Conservation (phyloP, 2,797 vertebrate genomes). For the Kryptolebias ocellatus region DNA sequence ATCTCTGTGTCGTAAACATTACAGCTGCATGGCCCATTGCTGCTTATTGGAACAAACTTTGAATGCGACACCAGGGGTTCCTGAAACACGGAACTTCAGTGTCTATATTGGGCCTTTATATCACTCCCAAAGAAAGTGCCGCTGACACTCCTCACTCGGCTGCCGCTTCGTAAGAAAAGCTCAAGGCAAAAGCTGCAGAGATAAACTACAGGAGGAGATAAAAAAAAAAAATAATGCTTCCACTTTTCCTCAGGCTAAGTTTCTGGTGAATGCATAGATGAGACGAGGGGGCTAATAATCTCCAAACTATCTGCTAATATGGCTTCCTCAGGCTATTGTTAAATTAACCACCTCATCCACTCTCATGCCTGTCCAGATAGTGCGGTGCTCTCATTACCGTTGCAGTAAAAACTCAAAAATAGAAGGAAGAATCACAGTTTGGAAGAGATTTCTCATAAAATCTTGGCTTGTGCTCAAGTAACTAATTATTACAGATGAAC, state of each 20-base stretch:
- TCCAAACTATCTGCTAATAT: slow-evolving; percentile 45
- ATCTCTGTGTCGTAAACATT: slow-evolving; percentile 59
- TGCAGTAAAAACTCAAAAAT: too few species aligned
- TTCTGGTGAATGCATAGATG: slow-evolving; percentile 28
- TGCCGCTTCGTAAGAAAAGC: slow-evolving; percentile 28
- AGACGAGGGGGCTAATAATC: slow-evolving; percentile 19
- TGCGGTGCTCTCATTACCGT: slow-evolving; percentile 9
- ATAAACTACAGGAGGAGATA: slow-evolving; percentile 57
- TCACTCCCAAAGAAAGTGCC: slow-evolving; percentile 42
- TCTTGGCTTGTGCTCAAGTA: neutral
- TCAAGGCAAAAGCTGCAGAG: slow-evolving; percentile 37
- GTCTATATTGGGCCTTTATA: slow-evolving; percentile 58
- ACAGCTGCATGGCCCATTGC: slow-evolving; percentile 64
- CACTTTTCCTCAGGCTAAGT: slow-evolving; percentile 36
- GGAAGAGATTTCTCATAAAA: neutral
- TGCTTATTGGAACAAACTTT: slow-evolving; percentile 51
- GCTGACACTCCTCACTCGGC: slow-evolving; percentile 27
- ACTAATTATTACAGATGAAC: neutral
- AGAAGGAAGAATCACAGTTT: neutral
- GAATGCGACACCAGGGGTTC: slow-evolving; percentile 46
- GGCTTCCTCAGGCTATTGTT: slow-evolving; percentile 40
- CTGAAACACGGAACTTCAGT: slow-evolving; percentile 31
- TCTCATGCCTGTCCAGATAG: slow-evolving; percentile 22
- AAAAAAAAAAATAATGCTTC: slow-evolving; percentile 44
- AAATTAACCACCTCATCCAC: slow-evolving; percentile 26